These are phyloP conservation scores for Merluccius polli DNA, from an alignment of 2,797 vertebrate genomes.

Conservation along the genomic window DNA sequence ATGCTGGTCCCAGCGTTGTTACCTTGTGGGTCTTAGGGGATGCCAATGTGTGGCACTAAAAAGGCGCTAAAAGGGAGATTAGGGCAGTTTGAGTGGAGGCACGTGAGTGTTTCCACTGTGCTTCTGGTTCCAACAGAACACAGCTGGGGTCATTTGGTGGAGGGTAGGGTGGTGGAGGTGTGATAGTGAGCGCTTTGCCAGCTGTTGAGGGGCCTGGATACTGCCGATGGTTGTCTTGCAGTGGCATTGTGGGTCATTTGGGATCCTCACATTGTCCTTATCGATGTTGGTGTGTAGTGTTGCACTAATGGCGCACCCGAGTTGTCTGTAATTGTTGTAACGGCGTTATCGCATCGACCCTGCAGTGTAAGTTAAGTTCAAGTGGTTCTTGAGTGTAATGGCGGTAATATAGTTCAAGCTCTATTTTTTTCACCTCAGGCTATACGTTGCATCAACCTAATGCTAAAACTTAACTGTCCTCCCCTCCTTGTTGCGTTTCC, in stretches of 20 bases:
- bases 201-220: not conserved
- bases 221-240: not conserved
- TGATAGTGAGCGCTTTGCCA: not conserved
- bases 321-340: not conserved
- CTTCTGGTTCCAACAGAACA: not conserved
- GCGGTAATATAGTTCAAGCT: not conserved
- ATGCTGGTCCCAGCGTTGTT: slow-evolving; percentile 45
- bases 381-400: not conserved
- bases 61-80: slow-evolving; percentile 41
- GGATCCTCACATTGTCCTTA: not conserved
- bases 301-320: not conserved
- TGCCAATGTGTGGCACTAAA: slow-evolving; percentile 33
- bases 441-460: not conserved
- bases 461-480: not conserved
- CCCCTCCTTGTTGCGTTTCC: slow-evolving; percentile 3
- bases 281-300: not conserved
- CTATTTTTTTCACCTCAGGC: not conserved
- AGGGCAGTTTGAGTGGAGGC: slow-evolving; percentile 6
- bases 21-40: slow-evolving; percentile 38
- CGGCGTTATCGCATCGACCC: not conserved
- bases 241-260: not conserved
- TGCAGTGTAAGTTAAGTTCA: not conserved
- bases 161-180: not conserved
- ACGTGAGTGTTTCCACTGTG: slow-evolving; percentile 12
- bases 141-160: not conserved